These are phyloP conservation scores for Bruchidius siliquastri DNA, from an alignment of 2,888 invertebrate species.

Conservation along the genomic window DNA sequence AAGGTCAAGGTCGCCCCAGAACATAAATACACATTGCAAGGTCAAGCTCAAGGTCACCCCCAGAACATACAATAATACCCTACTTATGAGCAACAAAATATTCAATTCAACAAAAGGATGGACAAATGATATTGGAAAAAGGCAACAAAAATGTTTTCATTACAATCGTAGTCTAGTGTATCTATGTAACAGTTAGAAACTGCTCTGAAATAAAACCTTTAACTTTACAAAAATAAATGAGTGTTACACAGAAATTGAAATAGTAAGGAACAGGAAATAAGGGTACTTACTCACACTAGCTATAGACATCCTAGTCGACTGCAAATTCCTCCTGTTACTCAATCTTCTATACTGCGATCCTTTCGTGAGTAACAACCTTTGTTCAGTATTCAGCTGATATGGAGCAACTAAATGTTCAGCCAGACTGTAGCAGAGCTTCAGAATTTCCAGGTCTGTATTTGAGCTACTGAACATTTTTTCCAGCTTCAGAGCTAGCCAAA, in stretches of 20 bases:
- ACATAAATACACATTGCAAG: too few species aligned
- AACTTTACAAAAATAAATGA: neutral
- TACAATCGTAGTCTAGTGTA: too few species aligned
- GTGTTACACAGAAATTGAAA: neutral
- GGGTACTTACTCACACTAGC: slow-evolving; percentile 37
- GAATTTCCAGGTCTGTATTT: slow-evolving; percentile 53
- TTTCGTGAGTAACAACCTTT: slow-evolving; percentile 54
- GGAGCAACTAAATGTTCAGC: slow-evolving; percentile 61
- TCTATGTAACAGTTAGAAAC: too few species aligned
- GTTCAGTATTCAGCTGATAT: slow-evolving; percentile 60
- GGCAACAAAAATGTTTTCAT: too few species aligned
- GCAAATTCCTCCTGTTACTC: slow-evolving; percentile 43
- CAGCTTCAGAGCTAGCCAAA: slow-evolving; percentile 59
- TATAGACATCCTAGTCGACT: slow-evolving; percentile 35
- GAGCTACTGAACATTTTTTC: slow-evolving; percentile 51
- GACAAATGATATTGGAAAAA: too few species aligned
- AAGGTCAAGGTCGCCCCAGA: too few species aligned
- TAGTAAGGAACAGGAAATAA: slow-evolving; percentile 26
- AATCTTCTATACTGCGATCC: slow-evolving; percentile 43
- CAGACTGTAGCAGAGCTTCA: slow-evolving; percentile 58
- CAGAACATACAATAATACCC: too few species aligned
- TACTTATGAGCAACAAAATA: too few species aligned
- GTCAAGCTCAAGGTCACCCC: too few species aligned
- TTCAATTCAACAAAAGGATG: too few species aligned
- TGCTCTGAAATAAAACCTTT: too few species aligned